phyloP scores from a whole-genome alignment of 1,140 invertebrate species.

The Andricus grossulariae region DNA sequence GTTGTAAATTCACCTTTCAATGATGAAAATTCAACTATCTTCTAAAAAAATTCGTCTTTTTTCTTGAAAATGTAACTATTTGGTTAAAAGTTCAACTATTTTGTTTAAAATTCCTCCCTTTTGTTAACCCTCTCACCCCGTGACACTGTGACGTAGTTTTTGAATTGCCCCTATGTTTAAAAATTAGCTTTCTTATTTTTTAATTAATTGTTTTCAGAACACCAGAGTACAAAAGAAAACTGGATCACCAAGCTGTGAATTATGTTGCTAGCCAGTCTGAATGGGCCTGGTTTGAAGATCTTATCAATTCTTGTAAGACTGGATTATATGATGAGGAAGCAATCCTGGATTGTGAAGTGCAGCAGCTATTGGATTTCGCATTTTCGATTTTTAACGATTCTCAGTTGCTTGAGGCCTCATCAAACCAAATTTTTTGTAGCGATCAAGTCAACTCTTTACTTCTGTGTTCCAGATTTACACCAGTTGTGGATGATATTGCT shows the following conservation, averaged over 20 bases:
- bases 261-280: not conserved
- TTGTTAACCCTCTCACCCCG: too few relatives aligned
- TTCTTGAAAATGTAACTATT: too few relatives aligned
- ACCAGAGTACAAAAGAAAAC: not conserved
- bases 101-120: too few relatives aligned
- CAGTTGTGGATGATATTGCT: conserved; percentile 40
- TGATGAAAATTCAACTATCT: too few relatives aligned
- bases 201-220: not conserved
- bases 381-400: not conserved
- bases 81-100: too few relatives aligned
- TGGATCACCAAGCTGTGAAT: not conserved
- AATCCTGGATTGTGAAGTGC: conserved; percentile 1
- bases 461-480: conserved; percentile 10
- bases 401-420: not conserved
- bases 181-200: not conserved
- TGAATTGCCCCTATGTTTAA: too few relatives aligned
- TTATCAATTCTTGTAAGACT: not conserved
- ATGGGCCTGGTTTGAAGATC: conserved; percentile 13
- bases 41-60: too few relatives aligned
- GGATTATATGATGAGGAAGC: not conserved
- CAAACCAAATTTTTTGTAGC: not conserved
- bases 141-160: too few relatives aligned
- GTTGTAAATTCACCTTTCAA: too few relatives aligned
- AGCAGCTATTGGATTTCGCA: not conserved
- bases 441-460: conserved; percentile 7